Percentiles rank a stretch among this genome's conserved stretches.
These are phyloP conservation scores for Suricata suricatta DNA, from an alignment of 2,113 vertebrate genomes.

Conservation along the genomic window DNA sequence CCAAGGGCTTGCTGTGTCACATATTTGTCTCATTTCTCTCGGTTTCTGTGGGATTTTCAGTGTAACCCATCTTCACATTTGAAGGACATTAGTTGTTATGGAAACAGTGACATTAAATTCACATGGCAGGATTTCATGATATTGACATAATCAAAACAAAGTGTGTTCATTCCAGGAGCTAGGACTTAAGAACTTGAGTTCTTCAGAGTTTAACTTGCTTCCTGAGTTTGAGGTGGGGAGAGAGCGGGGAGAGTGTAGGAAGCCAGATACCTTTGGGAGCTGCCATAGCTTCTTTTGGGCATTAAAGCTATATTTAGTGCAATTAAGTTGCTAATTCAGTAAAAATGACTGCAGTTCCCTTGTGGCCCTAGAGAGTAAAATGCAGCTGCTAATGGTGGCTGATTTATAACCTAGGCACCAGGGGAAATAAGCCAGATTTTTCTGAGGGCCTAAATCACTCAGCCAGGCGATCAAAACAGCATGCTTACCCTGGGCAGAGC, in stretches of 20 bases:
- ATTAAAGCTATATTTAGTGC: constrained; percentile 49
- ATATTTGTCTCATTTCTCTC: constrained; percentile 26
- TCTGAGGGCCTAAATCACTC: constrained; percentile 70
- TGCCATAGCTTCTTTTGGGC: constrained; percentile 37
- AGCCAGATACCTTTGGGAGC: constrained; percentile 62
- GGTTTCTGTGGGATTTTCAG: constrained; percentile 37
- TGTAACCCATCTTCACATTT: not conserved
- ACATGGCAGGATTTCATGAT: constrained; percentile 7
- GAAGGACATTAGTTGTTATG: constrained; percentile 24
- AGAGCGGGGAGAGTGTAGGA: not conserved
- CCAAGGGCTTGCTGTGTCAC: not conserved
- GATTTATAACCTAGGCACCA: constrained; percentile 65
- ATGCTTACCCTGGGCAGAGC: constrained; percentile 20
- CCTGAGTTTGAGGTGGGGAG: not conserved
- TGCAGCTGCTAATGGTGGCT: constrained; percentile 57
- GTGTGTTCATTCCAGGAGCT: constrained; percentile 1
- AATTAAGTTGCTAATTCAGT: constrained; percentile 75
- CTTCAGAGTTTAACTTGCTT: constrained; percentile 32
- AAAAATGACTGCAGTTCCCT: constrained; percentile 55
- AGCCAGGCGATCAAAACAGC: constrained; percentile 34
- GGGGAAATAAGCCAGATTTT: constrained; percentile 65
- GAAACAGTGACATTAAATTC: constrained; percentile 19
- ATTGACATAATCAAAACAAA: constrained; percentile 24
- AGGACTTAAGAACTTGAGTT: constrained; percentile 2
- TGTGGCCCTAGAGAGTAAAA: constrained; percentile 33